phyloP scores from a whole-genome alignment of 92 coral and sea anemone genomes.

The Palythoa heliodiscus region DNA sequence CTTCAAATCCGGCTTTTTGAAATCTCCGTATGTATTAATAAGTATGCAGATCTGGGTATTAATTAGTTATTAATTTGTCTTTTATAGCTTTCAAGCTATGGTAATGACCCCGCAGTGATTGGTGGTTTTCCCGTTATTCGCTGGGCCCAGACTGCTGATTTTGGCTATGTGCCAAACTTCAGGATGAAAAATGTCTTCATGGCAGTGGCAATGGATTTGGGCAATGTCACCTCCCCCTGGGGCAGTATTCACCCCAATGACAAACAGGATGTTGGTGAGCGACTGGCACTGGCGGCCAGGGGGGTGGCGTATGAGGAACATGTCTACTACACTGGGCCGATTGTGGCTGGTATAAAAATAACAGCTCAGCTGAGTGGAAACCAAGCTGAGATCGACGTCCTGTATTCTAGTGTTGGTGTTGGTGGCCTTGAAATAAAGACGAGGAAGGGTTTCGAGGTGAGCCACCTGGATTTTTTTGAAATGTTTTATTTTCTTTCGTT shows the following conservation, averaged over 20 bases:
- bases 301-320: slow-evolving; percentile 87
- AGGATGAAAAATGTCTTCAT: slow-evolving; percentile 83
- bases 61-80: neutral
- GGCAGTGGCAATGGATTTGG: slow-evolving; percentile 98
- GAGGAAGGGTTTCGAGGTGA: slow-evolving; percentile 86
- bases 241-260: slow-evolving; percentile 95
- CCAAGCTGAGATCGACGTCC: slow-evolving; percentile 43
- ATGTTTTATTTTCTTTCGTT: neutral
- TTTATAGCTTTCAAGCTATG: slow-evolving; percentile 72
- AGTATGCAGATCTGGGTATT: neutral
- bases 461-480: neutral
- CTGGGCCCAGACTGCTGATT: slow-evolving; percentile 98
- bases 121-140: slow-evolving; percentile 90
- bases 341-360: slow-evolving; percentile 62
- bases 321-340: slow-evolving; percentile 88
- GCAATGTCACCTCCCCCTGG: slow-evolving; percentile 85
- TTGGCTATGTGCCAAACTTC: slow-evolving; percentile 91
- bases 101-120: slow-evolving; percentile 46
- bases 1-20: neutral
- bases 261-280: slow-evolving; percentile 89
- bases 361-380: slow-evolving; percentile 10
- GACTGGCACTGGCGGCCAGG: slow-evolving; percentile 89
- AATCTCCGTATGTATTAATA: neutral
- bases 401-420: slow-evolving; percentile 60
- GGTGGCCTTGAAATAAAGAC: slow-evolving; percentile 75